These are phyloP conservation scores for Caenorhabditis japonica DNA, from an alignment of 2,888 invertebrate genomes.

Conservation along the genomic window DNA sequence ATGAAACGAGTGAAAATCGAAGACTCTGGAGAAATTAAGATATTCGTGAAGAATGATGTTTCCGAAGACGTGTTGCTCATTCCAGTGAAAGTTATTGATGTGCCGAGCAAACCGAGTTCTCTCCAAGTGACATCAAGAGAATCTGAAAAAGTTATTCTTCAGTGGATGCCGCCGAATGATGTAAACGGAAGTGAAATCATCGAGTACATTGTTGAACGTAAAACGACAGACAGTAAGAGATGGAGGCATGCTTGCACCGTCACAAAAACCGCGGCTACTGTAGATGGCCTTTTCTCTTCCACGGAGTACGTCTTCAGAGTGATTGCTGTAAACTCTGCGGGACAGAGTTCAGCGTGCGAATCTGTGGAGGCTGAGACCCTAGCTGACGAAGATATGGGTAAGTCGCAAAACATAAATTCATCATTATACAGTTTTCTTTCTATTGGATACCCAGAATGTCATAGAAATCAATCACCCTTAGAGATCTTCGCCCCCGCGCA, in stretches of 20 bases:
- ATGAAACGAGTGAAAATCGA: conserved; percentile 82
- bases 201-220: conserved; percentile 63
- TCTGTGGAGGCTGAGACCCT: conserved; percentile 57
- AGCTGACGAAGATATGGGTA: conserved; percentile 17
- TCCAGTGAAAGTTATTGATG: conserved; percentile 67
- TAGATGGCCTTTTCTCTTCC: conserved; percentile 57
- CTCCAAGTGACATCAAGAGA: conserved; percentile 8
- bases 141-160: conserved; percentile 23
- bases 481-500: conserved; percentile 49
- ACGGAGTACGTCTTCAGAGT: conserved; percentile 67
- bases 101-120: conserved; percentile 51
- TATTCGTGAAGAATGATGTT: conserved; percentile 79
- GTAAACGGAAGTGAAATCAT: conserved; percentile 45
- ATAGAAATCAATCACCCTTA: conserved; percentile 16
- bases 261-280: conserved; percentile 11
- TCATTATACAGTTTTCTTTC: not conserved
- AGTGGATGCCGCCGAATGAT: conserved; percentile 42
- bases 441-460: not conserved
- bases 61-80: conserved; percentile 39
- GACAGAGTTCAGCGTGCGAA: conserved; percentile 48
- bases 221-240: conserved; percentile 54
- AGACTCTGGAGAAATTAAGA: conserved; percentile 85
- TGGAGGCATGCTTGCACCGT: conserved; percentile 61
- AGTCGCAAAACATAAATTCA: conserved; percentile 4
- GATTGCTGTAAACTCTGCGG: conserved; percentile 57